These are phyloP conservation scores for Saturnia pavonia DNA, from an alignment of 2,888 invertebrate genomes.

Conservation along the genomic window DNA sequence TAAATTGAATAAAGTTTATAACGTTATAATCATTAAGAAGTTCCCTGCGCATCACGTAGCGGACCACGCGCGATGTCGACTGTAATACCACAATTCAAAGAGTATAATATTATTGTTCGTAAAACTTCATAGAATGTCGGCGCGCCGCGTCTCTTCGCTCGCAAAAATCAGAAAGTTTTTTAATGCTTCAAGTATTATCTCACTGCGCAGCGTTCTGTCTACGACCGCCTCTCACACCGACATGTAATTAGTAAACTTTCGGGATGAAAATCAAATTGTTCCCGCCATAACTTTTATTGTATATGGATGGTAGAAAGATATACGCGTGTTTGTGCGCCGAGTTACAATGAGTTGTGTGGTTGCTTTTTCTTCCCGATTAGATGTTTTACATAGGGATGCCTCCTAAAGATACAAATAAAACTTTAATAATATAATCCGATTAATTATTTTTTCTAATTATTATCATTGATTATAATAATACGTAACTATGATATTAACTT, in stretches of 20 bases:
- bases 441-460: too few species aligned
- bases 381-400: neutral
- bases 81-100: neutral
- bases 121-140: neutral
- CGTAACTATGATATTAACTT: too few species aligned
- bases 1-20: neutral
- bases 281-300: neutral
- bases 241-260: neutral
- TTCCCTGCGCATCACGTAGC: neutral
- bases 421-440: too few species aligned
- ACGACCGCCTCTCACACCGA: neutral
- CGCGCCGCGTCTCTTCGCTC: neutral
- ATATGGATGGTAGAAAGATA: neutral
- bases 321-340: neutral
- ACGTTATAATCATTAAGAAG: neutral
- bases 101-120: neutral
- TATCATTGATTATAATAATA: too few species aligned
- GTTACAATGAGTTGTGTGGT: too few species aligned
- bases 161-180: constrained; percentile 9
- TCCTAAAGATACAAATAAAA: neutral
- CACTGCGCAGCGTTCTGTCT: constrained; percentile 3
- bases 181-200: constrained; percentile 12
- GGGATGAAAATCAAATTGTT: neutral
- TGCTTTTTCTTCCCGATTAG: neutral
- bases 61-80: neutral